phyloP scores from a whole-genome alignment of 1,140 invertebrate genomes.

The Leptonema lineaticorne region DNA sequence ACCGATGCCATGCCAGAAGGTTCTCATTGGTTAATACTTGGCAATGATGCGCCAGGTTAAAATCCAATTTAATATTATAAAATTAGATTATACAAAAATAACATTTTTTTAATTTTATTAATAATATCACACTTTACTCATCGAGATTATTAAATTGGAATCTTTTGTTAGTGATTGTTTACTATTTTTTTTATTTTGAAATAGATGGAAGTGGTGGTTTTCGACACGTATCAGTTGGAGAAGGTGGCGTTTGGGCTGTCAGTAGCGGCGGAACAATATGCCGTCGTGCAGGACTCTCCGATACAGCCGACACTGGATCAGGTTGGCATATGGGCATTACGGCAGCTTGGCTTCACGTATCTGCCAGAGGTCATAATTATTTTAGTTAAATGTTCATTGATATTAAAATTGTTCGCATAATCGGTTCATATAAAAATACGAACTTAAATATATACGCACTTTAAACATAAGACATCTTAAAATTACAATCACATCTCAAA shows the following conservation, averaged over 20 bases:
- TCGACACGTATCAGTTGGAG: conserved; percentile 74
- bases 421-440: too few relatives aligned
- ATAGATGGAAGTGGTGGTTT: conserved; percentile 63
- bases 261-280: conserved; percentile 70
- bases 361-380: conserved; percentile 36
- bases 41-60: conserved; percentile 37
- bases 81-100: not conserved
- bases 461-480: too few relatives aligned
- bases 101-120: not conserved
- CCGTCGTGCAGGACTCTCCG: conserved; percentile 69
- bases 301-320: conserved; percentile 68
- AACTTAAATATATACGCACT: too few relatives aligned
- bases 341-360: conserved; percentile 59
- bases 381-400: conserved; percentile 42
- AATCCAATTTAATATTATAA: not conserved
- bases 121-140: not conserved
- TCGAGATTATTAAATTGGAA: not conserved
- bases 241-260: conserved; percentile 73
- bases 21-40: conserved; percentile 34
- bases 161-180: too few relatives aligned
- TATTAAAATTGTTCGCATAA: not conserved
- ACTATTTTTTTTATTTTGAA: conserved; percentile 28
- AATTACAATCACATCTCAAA: too few relatives aligned
- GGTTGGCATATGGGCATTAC: conserved; percentile 74
- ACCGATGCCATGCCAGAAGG: conserved; percentile 38